These are phyloP conservation scores for Squalus acanthias DNA, from an alignment of 2,797 vertebrate species.

Conservation along the genomic window DNA sequence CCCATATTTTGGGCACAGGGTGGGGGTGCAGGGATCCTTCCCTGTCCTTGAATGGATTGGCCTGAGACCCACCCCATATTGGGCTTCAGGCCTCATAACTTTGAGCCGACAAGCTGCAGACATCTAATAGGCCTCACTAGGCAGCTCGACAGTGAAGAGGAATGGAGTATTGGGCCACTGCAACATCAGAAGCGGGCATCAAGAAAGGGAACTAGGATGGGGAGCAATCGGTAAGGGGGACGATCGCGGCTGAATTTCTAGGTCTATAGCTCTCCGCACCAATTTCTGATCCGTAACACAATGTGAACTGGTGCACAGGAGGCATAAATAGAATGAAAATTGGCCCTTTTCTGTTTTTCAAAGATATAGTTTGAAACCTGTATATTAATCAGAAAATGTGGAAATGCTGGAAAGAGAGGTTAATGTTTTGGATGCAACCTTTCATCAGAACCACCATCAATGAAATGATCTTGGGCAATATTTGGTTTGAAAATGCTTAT, in stretches of 20 bases:
- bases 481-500: neutral
- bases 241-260: neutral
- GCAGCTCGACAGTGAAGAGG: neutral
- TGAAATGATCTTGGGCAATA: neutral
- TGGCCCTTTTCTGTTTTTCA: neutral
- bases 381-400: neutral
- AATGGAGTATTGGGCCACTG: neutral
- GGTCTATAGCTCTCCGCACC: neutral
- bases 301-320: neutral
- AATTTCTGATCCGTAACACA: no score
- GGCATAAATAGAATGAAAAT: neutral
- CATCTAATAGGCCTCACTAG: neutral
- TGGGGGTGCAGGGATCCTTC: no score
- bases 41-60: no score
- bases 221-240: neutral
- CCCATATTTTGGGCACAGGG: no score
- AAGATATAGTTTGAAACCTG: neutral
- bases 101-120: no score
- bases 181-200: neutral
- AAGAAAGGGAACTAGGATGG: neutral
- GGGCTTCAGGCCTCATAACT: no score
- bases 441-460: neutral
- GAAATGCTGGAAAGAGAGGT: neutral
- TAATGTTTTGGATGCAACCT: neutral
- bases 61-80: no score